A percentile compares a stretch with the other conserved stretches of the same genome.
Conservation (phyloP, 2,888 invertebrate genomes). For the Drosophila paranaensis region DNA sequence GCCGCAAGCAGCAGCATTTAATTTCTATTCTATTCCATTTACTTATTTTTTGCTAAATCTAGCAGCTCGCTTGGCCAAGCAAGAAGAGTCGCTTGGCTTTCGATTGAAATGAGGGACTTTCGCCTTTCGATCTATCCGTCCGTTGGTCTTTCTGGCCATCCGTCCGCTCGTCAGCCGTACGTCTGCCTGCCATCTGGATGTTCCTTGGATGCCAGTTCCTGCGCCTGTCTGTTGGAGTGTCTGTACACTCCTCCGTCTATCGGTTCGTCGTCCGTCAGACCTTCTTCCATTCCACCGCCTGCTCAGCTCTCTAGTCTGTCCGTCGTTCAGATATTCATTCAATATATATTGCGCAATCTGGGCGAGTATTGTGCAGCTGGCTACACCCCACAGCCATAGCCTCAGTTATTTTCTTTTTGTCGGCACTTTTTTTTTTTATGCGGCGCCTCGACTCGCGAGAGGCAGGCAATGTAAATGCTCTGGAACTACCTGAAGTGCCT, state of each 20-base stretch:
- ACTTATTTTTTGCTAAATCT: neutral
- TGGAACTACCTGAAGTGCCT: constrained; percentile 46
- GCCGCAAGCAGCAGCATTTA: constrained; percentile 40
- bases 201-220: too few relatives aligned
- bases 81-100: neutral
- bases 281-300: too few relatives aligned
- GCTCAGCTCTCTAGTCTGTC: too few relatives aligned
- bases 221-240: too few relatives aligned
- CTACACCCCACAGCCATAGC: neutral
- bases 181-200: too few relatives aligned
- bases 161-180: neutral
- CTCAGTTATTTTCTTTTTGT: too few relatives aligned
- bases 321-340: too few relatives aligned
- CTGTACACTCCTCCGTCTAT: neutral
- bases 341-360: too few relatives aligned
- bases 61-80: neutral
- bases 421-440: neutral
- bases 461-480: constrained; percentile 19
- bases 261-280: too few relatives aligned
- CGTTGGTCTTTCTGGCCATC: neutral
- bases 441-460: neutral
- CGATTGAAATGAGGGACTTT: too few relatives aligned
- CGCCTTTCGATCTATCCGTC: neutral
- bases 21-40: neutral
- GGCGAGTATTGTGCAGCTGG: neutral